A percentile compares a stretch with the other conserved stretches of the same genome.
phyloP scores from a whole-genome alignment of 2,113 vertebrate genomes.

The Gnathonemus longibarbis region DNA sequence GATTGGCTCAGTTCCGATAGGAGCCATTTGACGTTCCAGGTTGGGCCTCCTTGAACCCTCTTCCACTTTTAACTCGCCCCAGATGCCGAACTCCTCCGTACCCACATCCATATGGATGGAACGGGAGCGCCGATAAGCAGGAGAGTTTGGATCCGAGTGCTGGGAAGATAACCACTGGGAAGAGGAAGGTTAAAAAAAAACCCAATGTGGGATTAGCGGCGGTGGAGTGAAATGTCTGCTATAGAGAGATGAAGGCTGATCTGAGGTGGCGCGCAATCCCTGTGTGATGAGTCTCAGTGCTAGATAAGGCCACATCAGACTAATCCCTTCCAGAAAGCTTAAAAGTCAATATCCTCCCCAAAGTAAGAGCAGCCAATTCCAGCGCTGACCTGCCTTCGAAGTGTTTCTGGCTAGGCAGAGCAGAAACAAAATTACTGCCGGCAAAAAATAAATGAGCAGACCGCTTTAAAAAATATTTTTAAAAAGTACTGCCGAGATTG shows the following conservation, averaged over 20 bases:
- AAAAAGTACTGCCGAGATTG: background rate
- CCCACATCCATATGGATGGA: constrained; percentile 26
- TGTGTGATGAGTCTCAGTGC: constrained; percentile 46
- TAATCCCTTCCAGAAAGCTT: constrained; percentile 52
- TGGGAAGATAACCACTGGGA: constrained; percentile 26
- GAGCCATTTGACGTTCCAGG: background rate
- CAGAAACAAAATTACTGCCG: constrained; percentile 8
- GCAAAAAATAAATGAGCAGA: background rate
- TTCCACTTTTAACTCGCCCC: background rate
- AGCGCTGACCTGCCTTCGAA: constrained; percentile 7
- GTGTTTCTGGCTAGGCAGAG: background rate
- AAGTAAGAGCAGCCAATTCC: constrained; percentile 27
- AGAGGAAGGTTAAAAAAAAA: constrained; percentile 24
- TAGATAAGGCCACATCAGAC: constrained; percentile 54
- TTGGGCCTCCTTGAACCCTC: background rate
- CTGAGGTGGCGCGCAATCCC: constrained; percentile 43
- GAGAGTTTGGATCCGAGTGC: constrained; percentile 13
- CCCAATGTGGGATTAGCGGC: constrained; percentile 38
- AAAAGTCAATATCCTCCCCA: constrained; percentile 52
- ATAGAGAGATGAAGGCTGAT: constrained; percentile 55
- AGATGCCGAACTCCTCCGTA: background rate
- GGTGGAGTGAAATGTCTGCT: constrained; percentile 47
- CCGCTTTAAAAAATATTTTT: background rate
- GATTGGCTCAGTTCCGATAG: background rate
- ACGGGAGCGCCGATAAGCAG: constrained; percentile 21